phyloP scores from a whole-genome alignment of 2,797 vertebrate species.

The Pangasius krempfi region DNA sequence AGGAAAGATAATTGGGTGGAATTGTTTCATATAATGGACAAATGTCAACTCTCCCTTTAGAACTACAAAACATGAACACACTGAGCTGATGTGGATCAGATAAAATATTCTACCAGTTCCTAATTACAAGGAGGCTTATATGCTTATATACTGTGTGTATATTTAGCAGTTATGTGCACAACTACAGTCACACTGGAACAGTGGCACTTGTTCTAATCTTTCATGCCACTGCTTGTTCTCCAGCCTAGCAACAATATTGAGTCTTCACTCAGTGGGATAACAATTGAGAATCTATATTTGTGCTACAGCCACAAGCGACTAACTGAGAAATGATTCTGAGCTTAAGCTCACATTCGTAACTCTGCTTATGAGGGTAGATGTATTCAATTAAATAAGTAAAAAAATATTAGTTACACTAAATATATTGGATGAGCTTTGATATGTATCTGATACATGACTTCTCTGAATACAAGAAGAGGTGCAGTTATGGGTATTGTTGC shows the following conservation, averaged over 20 bases:
- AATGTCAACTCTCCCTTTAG: background rate
- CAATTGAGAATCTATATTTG: slow-evolving; percentile 7
- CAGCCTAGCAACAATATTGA: slow-evolving; percentile 3
- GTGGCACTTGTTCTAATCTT: background rate
- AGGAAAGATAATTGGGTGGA: background rate
- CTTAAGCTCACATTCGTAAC: background rate
- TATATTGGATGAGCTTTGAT: background rate
- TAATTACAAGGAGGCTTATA: background rate
- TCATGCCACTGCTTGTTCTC: background rate
- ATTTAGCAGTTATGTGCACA: background rate
- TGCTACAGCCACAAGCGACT: background rate
- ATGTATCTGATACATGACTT: background rate
- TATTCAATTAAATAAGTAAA: background rate
- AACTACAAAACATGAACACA: slow-evolving; percentile 1
- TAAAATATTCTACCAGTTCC: slow-evolving; percentile 3
- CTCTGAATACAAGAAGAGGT: background rate
- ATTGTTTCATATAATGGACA: slow-evolving; percentile 7
- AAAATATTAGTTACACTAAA: background rate
- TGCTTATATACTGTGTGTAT: background rate
- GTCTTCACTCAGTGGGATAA: background rate
- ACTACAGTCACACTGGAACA: background rate
- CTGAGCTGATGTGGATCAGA: background rate
- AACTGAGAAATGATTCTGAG: background rate
- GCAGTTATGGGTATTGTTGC: background rate
- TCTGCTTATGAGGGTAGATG: background rate